Conservation (phyloP, 1,140 invertebrate genomes). For the Asobara japonica region DNA sequence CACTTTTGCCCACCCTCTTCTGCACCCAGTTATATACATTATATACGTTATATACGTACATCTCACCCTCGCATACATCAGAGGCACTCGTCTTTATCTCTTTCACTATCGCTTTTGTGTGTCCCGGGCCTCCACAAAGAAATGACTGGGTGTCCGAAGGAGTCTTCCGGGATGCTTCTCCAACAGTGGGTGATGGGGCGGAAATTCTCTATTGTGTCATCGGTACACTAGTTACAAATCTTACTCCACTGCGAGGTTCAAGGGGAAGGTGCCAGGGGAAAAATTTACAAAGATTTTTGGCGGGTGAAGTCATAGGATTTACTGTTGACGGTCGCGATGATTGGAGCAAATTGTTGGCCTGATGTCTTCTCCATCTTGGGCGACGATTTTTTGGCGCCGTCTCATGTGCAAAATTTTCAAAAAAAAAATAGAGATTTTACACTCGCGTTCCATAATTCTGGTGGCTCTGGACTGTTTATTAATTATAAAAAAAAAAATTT, state of each 20-base stretch:
- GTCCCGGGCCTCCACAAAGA: constrained; percentile 8
- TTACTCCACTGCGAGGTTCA: constrained; percentile 28
- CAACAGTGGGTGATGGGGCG: constrained; percentile 47
- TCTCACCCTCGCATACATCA: constrained; percentile 25
- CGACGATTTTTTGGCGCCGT: too few relatives aligned
- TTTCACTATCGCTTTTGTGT: constrained; percentile 15
- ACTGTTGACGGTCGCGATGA: too few relatives aligned
- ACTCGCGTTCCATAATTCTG: too few relatives aligned
- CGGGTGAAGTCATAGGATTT: too few relatives aligned
- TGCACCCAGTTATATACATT: not conserved
- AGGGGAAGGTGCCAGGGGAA: too few relatives aligned
- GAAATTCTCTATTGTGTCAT: constrained; percentile 50
- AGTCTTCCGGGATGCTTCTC: constrained; percentile 27
- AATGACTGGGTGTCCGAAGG: constrained; percentile 12
- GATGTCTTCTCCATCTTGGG: too few relatives aligned
- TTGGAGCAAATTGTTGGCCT: too few relatives aligned
- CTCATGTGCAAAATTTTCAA: too few relatives aligned
- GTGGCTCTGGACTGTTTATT: too few relatives aligned
- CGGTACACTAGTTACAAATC: not conserved
- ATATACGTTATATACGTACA: not conserved
- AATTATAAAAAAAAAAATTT: too few relatives aligned
- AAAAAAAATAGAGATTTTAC: too few relatives aligned
- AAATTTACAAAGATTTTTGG: too few relatives aligned
- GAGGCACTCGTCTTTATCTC: constrained; percentile 18
- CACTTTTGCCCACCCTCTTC: constrained; percentile 22